Percentiles rank a stretch among this genome's conserved stretches.
phyloP scores from a whole-genome alignment of 2,888 invertebrate genomes.

The Andrena fulva region DNA sequence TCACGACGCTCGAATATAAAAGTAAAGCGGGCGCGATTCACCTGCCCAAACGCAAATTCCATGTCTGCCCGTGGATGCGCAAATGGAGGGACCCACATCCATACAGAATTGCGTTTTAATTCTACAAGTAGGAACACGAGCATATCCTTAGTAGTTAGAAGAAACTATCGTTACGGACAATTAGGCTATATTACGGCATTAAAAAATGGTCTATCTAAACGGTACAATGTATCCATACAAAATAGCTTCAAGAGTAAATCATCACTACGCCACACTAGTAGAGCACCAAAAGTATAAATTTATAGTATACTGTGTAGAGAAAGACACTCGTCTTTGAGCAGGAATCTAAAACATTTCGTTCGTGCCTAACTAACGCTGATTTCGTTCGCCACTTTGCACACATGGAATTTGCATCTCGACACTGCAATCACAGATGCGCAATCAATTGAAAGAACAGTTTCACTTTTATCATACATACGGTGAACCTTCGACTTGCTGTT shows the following conservation, averaged over 20 bases:
- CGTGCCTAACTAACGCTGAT: background rate
- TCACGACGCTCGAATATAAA: conserved; percentile 43
- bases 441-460: conserved; percentile 33
- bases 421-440: conserved; percentile 20
- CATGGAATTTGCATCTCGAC: conserved; percentile 40
- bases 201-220: conserved; percentile 46
- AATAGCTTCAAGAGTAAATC: conserved; percentile 41
- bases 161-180: conserved; percentile 43
- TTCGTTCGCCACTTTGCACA: conserved; percentile 14
- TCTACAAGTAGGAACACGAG: conserved; percentile 46
- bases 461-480: conserved; percentile 27
- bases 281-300: conserved; percentile 38
- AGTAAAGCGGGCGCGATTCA: conserved; percentile 46
- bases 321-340: conserved; percentile 33
- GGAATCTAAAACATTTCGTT: conserved; percentile 31
- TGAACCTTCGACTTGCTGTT: conserved; percentile 9
- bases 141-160: conserved; percentile 38
- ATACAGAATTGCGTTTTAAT: conserved; percentile 35
- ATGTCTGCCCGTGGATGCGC: conserved; percentile 16
- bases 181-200: conserved; percentile 22
- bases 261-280: conserved; percentile 2
- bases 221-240: conserved; percentile 30
- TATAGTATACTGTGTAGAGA: conserved; percentile 40
- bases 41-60: conserved; percentile 29
- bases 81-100: conserved; percentile 36